Evolutionary conservation across 2,888 invertebrate species (phyloP), one percentile per base, ranked within the genome.

Genomic region (Pheosia gnoma): DNA sequence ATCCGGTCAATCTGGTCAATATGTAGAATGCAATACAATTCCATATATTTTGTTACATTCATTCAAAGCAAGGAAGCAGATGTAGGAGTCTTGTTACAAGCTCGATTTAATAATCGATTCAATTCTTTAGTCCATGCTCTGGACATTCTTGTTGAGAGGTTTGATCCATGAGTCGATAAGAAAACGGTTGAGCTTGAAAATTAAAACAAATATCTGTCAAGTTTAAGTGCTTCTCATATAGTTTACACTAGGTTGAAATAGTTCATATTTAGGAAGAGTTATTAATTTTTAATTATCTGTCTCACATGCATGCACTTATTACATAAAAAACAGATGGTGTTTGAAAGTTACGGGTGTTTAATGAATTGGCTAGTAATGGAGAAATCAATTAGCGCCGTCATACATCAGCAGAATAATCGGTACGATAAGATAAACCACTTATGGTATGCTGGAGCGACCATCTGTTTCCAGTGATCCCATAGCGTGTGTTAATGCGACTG

Each of bases 371-470:
- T 71, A 77, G 80, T 81, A 80, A 76, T 75, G 77, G 75, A 74
- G 62, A 71, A 79, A 80, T 81, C 84, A 84, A 87, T 87, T 86
- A 86, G 75, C 68, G 67, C 70, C 66, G 60, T 78, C 75, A 65
- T 71, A 70, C 72, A 75, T 72, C 76, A 78, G 81, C 75, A 75
- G 77, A 71, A 78, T 77, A 79, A 80, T 71, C 68, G 61, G 63
- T 63, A 65, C 68, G 86, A 86, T 84, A 84, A 86, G 83, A 82
- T 80, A 76, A 73, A 71, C 69, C 70, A 70, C 76, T 79, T 72
- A 76, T 69, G 64, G 65, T 71, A 75, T 67, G 64, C 64, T 71
- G 69, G 61, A 59, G 66, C 63, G 55, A 68, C 79, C 85, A 86
- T 85, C 80, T 86, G 86, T 77, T 78, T 63, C 63, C 70, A 59